phyloP scores from a whole-genome alignment of 2,888 invertebrate species.

The Boloria selene region DNA sequence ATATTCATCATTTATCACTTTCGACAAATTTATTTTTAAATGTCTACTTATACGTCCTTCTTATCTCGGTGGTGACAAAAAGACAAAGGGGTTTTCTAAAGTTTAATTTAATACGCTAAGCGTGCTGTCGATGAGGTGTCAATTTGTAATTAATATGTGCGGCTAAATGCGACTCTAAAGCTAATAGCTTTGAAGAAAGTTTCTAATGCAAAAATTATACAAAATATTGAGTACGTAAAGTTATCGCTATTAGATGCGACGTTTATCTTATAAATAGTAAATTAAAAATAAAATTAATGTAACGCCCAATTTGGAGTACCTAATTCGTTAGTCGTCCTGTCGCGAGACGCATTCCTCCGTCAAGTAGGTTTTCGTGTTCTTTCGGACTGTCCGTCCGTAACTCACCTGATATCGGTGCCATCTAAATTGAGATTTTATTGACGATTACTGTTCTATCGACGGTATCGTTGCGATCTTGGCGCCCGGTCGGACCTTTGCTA shows the following conservation, averaged over 20 bases:
- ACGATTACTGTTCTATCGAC: slow-evolving; percentile 81
- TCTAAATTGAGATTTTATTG: slow-evolving; percentile 83
- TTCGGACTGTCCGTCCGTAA: slow-evolving; percentile 75
- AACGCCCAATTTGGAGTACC: slow-evolving; percentile 60
- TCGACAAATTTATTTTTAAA: slow-evolving; percentile 83
- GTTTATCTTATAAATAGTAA: slow-evolving; percentile 39
- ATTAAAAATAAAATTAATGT: slow-evolving; percentile 54
- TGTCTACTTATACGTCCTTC: slow-evolving; percentile 72
- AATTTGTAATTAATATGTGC: slow-evolving; percentile 54
- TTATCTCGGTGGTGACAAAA: slow-evolving; percentile 66
- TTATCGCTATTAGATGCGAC: slow-evolving; percentile 24
- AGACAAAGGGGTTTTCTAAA: slow-evolving; percentile 52
- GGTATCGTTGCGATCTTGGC: slow-evolving; percentile 82
- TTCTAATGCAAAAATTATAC: slow-evolving; percentile 9
- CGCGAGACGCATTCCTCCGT: slow-evolving; percentile 73
- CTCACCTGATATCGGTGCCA: slow-evolving; percentile 79
- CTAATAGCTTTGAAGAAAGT: no score
- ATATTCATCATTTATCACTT: slow-evolving; percentile 81
- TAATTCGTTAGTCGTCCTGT: slow-evolving; percentile 80
- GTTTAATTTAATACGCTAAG: slow-evolving; percentile 62
- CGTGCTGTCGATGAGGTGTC: slow-evolving; percentile 65
- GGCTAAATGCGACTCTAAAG: not conserved
- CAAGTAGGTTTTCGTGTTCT: slow-evolving; percentile 82
- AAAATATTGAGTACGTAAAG: slow-evolving; percentile 10
- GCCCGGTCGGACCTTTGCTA: slow-evolving; percentile 61